phyloP scores from a whole-genome alignment of 1,140 invertebrate genomes.

The Chrysopa pallens region DNA sequence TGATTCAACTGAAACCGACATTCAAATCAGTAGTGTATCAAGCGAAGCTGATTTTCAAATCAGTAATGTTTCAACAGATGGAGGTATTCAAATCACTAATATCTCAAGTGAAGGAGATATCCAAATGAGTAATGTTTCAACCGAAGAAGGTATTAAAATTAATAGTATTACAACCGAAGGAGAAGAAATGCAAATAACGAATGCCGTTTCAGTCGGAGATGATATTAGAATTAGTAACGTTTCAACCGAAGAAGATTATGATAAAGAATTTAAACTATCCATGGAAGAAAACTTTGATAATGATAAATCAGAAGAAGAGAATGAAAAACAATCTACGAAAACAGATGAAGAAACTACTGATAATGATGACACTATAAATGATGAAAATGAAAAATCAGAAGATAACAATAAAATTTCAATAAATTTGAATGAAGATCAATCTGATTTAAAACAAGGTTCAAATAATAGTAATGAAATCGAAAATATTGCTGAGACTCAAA shows the following conservation, averaged over 20 bases:
- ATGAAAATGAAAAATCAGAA: neutral
- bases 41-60: too few species aligned
- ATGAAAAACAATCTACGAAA: neutral
- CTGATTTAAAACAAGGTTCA: too few species aligned
- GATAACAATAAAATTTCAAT: slow-evolving; percentile 3
- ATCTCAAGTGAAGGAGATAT: too few species aligned
- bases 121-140: neutral
- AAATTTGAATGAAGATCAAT: too few species aligned
- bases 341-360: slow-evolving; percentile 4
- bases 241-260: slow-evolving; percentile 1
- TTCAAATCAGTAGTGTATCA: too few species aligned
- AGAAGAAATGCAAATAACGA: too few species aligned
- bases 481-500: slow-evolving; percentile 3
- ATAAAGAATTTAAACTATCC: neutral
- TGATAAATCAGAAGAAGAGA: neutral
- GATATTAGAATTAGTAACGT: slow-evolving; percentile 1
- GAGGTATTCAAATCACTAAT: too few species aligned
- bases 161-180: too few species aligned
- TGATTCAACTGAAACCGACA: too few species aligned
- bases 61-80: too few species aligned
- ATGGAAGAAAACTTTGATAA: neutral
- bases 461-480: slow-evolving; percentile 25
- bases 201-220: too few species aligned
- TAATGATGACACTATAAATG: neutral
- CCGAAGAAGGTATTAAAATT: neutral